These are phyloP conservation scores for Syngnathus scovelli DNA, from an alignment of 2,113 vertebrate genomes.

Conservation along the genomic window DNA sequence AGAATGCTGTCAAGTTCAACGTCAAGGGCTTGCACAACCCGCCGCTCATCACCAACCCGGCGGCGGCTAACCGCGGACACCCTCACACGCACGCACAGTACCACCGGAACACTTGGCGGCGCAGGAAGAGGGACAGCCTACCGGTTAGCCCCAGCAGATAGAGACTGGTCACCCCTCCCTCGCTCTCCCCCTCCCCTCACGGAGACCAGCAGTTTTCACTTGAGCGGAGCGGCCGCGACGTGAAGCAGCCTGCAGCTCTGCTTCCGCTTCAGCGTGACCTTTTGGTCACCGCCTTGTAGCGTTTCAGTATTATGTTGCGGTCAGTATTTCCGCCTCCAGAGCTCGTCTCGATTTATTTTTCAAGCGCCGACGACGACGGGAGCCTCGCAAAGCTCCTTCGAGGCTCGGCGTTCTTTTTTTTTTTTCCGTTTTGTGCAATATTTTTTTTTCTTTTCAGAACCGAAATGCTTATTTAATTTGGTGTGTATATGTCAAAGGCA, in stretches of 20 bases:
- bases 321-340: conserved; percentile 21
- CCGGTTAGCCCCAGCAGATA: conserved; percentile 94
- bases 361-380: background rate
- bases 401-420: conserved; percentile 1
- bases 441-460: conserved; percentile 36
- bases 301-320: conserved; percentile 39
- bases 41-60: conserved; percentile 70
- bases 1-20: conserved; percentile 83
- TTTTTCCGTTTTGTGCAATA: conserved; percentile 87
- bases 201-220: conserved; percentile 57
- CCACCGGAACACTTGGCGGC: conserved; percentile 86
- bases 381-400: background rate
- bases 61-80: conserved; percentile 63
- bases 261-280: conserved; percentile 24
- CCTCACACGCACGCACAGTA: conserved; percentile 80
- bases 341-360: background rate
- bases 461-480: conserved; percentile 86
- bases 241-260: conserved; percentile 29
- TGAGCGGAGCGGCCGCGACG: conserved; percentile 6
- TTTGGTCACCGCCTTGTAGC: conserved; percentile 17
- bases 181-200: background rate
- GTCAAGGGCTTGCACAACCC: conserved; percentile 83
- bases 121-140: conserved; percentile 89
- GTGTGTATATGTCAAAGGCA: conserved; percentile 59
- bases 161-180: conserved; percentile 29